Evolutionary conservation across 2,888 invertebrate species (phyloP).

Genomic region (Harpalus rufipes): DNA sequence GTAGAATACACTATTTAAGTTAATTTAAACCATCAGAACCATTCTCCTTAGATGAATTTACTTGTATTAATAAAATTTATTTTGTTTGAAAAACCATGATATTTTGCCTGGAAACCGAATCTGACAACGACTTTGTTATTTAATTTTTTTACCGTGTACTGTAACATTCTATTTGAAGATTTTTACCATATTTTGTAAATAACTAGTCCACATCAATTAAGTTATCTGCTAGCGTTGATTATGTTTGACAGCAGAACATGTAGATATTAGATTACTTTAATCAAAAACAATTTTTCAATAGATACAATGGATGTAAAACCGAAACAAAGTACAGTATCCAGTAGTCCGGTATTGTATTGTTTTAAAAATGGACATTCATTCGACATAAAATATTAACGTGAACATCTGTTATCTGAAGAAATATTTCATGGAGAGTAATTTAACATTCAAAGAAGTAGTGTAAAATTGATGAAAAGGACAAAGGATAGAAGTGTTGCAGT

Average conservation of each 20-base stretch:
- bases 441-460: conserved; percentile 13
- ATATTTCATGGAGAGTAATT: conserved; percentile 17
- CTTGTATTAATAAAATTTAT: too few relatives aligned
- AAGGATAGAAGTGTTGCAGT: conserved; percentile 24
- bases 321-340: background rate
- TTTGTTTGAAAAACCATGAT: background rate
- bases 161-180: background rate
- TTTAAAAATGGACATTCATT: background rate
- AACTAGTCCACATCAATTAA: background rate
- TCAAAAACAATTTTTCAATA: background rate
- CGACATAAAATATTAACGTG: conserved; percentile 6
- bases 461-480: conserved; percentile 31
- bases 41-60: too few relatives aligned
- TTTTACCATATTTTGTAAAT: conserved; percentile 1
- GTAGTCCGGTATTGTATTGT: background rate
- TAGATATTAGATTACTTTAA: background rate
- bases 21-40: too few relatives aligned
- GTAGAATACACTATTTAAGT: too few relatives aligned
- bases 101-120: background rate
- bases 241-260: background rate
- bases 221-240: background rate
- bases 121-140: background rate
- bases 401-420: conserved; percentile 25
- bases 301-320: background rate
- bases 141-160: background rate